These are phyloP conservation scores for Eulemur albifrons DNA, from an alignment of 2,797 vertebrate genomes.

Conservation along the genomic window DNA sequence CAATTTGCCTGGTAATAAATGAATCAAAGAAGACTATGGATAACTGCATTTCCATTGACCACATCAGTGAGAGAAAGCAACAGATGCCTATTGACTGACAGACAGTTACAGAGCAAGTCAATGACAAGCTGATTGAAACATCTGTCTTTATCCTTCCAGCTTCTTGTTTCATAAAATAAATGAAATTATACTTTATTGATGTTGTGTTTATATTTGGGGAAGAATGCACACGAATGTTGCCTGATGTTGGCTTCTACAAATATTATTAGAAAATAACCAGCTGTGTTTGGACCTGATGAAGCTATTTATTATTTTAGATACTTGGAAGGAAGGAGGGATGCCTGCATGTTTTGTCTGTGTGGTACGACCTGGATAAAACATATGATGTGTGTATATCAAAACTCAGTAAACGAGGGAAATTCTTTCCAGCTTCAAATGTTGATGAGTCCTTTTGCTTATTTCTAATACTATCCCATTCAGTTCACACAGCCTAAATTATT, in stretches of 20 bases:
- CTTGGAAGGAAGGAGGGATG: conserved; percentile 40
- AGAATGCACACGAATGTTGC: background rate
- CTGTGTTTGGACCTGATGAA: conserved; percentile 67
- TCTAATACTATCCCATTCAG: conserved; percentile 26
- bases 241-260: conserved; percentile 23
- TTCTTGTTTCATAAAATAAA: conserved; percentile 32
- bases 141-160: conserved; percentile 8
- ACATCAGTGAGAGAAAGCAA: background rate
- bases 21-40: background rate
- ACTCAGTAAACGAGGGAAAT: background rate
- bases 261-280: conserved; percentile 71
- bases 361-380: conserved; percentile 14
- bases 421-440: conserved; percentile 34
- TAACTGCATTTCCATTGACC: conserved; percentile 41
- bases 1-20: conserved; percentile 22
- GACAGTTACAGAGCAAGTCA: background rate
- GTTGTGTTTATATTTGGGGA: conserved; percentile 23
- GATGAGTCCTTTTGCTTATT: conserved; percentile 52
- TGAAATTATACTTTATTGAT: background rate
- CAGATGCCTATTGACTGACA: background rate
- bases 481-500: conserved; percentile 58
- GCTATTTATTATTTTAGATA: conserved; percentile 75
- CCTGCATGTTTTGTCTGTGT: conserved; percentile 51
- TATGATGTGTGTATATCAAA: conserved; percentile 10
- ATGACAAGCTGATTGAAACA: conserved; percentile 38